phyloP scores from a whole-genome alignment of 2,888 invertebrate species.

The Chalcosyrphus nemorum region DNA sequence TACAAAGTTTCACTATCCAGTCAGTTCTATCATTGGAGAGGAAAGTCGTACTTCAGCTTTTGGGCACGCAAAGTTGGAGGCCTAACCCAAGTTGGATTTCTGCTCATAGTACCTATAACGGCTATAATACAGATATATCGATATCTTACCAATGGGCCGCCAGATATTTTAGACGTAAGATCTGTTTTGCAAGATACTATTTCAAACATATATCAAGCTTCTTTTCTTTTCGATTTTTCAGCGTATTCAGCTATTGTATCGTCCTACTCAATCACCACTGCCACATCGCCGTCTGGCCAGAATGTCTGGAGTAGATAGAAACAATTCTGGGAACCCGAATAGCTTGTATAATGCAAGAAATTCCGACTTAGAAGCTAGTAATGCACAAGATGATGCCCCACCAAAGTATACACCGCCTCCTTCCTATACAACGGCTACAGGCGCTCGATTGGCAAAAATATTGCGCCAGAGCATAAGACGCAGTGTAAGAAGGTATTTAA shows the following conservation, averaged over 20 bases:
- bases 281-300: constrained; percentile 76
- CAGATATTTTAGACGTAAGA: constrained; percentile 93
- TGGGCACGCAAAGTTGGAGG: constrained; percentile 92
- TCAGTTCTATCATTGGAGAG: constrained; percentile 87
- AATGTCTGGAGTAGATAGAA: constrained; percentile 69
- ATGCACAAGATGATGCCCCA: constrained; percentile 87
- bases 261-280: constrained; percentile 85
- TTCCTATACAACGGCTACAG: constrained; percentile 95
- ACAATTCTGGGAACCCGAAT: constrained; percentile 71
- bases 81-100: constrained; percentile 88
- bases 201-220: not conserved
- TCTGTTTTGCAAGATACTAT: constrained; percentile 74
- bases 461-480: constrained; percentile 89
- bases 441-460: constrained; percentile 90
- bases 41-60: constrained; percentile 89
- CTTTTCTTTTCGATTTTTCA: constrained; percentile 80
- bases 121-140: constrained; percentile 86
- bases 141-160: constrained; percentile 91
- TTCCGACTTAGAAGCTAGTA: constrained; percentile 74
- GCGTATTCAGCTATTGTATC: constrained; percentile 92
- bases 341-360: constrained; percentile 42
- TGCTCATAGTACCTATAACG: constrained; percentile 86
- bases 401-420: constrained; percentile 97
- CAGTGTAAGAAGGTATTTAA: constrained; percentile 86
- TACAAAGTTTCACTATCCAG: constrained; percentile 87